Conservation (phyloP, 2,888 invertebrate species). For the Drosophila nr. fundita region DNA sequence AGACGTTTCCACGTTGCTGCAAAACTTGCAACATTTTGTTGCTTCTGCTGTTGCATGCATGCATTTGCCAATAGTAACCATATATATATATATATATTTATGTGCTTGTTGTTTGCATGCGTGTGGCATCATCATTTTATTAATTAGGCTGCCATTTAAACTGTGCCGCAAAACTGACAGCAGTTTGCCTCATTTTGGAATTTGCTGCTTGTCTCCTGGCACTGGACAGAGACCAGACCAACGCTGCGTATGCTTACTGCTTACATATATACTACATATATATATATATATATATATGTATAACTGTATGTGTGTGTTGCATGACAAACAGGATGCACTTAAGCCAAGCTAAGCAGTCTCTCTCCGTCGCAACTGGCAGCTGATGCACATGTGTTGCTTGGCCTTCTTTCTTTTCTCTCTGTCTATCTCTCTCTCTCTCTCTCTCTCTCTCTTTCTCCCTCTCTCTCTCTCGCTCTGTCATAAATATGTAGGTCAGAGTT, state of each 20-base stretch:
- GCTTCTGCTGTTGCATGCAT: slow-evolving; percentile 3
- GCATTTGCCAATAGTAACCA: background rate
- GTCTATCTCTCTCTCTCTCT: background rate
- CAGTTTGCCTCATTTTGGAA: background rate
- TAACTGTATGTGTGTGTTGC: background rate
- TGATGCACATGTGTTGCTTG: slow-evolving; percentile 22
- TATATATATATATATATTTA: background rate
- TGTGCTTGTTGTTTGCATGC: slow-evolving; percentile 8
- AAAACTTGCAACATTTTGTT: slow-evolving; percentile 36
- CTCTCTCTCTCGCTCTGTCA: background rate
- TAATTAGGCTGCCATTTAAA: slow-evolving; percentile 83
- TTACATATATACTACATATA: slow-evolving; percentile 9
- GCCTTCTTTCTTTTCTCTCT: background rate
- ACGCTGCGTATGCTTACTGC: slow-evolving; percentile 42
- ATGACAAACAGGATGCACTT: slow-evolving; percentile 25
- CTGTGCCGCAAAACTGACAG: slow-evolving; percentile 41
- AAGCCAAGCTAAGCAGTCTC: slow-evolving; percentile 2
- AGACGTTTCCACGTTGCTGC: slow-evolving; percentile 19
- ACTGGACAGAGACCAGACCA: slow-evolving; percentile 11
- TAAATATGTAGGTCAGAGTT: slow-evolving; percentile 30
- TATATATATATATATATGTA: background rate
- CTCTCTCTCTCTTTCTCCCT: background rate
- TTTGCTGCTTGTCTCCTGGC: background rate
- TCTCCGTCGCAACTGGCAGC: slow-evolving; percentile 2
- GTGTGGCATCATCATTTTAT: slow-evolving; percentile 70